phyloP scores from a whole-genome alignment of 1,140 invertebrate species.

The Idris sp. region DNA sequence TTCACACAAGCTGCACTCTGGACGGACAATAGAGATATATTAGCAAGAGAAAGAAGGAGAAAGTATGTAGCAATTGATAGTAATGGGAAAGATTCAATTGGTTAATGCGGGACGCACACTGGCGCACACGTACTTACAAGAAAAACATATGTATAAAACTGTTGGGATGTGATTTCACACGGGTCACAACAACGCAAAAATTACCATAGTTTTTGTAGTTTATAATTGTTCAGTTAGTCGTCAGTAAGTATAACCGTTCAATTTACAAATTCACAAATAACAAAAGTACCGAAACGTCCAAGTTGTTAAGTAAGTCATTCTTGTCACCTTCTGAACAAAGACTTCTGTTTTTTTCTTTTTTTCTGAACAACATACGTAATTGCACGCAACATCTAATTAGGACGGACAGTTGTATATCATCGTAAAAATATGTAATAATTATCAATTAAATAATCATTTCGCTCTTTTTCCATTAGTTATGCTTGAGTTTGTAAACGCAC shows the following conservation, averaged over 20 bases:
- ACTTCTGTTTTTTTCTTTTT: too few species aligned
- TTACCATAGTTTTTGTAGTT: slow-evolving; percentile 57
- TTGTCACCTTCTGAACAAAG: slow-evolving; percentile 1
- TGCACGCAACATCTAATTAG: slow-evolving; percentile 73
- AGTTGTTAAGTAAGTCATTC: slow-evolving; percentile 11
- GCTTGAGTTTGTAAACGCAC: slow-evolving; percentile 82
- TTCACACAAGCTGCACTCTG: slow-evolving; percentile 73
- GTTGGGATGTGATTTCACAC: slow-evolving; percentile 80
- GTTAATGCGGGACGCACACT: slow-evolving; percentile 76
- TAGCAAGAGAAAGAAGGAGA: slow-evolving; percentile 68
- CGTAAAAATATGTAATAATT: slow-evolving; percentile 2
- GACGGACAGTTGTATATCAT: slow-evolving; percentile 68
- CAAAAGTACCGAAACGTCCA: too few species aligned
- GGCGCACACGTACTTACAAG: slow-evolving; percentile 78
- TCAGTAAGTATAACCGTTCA: slow-evolving; percentile 22
- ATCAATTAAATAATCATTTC: slow-evolving; percentile 14
- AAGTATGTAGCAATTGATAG: slow-evolving; percentile 63
- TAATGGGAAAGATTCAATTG: slow-evolving; percentile 63
- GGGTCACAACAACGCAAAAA: slow-evolving; percentile 89
- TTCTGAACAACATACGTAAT: slow-evolving; percentile 51
- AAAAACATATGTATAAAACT: slow-evolving; percentile 79
- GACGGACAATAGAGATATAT: slow-evolving; percentile 70
- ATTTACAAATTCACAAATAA: too few species aligned
- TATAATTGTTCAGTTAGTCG: slow-evolving; percentile 30
- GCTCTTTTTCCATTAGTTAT: slow-evolving; percentile 4